Evolutionary conservation across 2,113 vertebrate genomes (phyloP).

Genomic region (Nothobranchius kuhntae): DNA sequence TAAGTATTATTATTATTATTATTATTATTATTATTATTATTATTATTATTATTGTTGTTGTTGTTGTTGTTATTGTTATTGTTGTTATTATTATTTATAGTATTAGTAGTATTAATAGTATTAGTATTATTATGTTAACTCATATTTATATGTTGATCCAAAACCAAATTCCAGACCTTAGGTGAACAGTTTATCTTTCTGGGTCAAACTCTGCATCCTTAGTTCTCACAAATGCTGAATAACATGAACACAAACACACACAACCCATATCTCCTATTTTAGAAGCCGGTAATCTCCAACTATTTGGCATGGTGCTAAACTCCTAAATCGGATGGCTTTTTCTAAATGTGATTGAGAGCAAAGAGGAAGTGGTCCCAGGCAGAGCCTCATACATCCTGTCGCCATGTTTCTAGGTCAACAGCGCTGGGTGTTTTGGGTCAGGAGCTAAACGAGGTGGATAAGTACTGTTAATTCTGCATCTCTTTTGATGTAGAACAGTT

Average conservation of each 20-base stretch:
- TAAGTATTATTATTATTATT: neutral
- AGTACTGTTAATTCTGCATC: neutral
- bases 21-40: neutral
- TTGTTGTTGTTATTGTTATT: neutral
- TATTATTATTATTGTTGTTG: neutral
- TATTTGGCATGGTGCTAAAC: slow-evolving; percentile 61
- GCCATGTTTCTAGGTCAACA: slow-evolving; percentile 18
- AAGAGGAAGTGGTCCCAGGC: slow-evolving; percentile 8
- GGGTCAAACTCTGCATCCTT: too few relatives aligned
- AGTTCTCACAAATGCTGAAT: neutral
- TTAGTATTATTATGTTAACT: neutral
- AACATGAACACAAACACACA: slow-evolving; percentile 15
- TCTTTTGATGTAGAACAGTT: neutral
- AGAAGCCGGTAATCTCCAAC: slow-evolving; percentile 65
- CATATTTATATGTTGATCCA: neutral
- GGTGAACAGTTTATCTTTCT: neutral
- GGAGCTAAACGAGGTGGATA: slow-evolving; percentile 18
- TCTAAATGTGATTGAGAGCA: slow-evolving; percentile 50
- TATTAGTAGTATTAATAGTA: neutral
- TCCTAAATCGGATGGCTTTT: slow-evolving; percentile 57
- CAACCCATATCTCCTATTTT: slow-evolving; percentile 59
- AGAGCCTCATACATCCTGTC: slow-evolving; percentile 21
- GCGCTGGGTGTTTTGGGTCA: slow-evolving; percentile 14
- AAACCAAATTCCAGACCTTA: neutral
- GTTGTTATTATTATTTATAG: neutral